Percentiles rank a stretch among this genome's conserved stretches.
These are phyloP conservation scores for Drosophila suzukii DNA, from an alignment of 1,140 invertebrate genomes.

Conservation along the genomic window DNA sequence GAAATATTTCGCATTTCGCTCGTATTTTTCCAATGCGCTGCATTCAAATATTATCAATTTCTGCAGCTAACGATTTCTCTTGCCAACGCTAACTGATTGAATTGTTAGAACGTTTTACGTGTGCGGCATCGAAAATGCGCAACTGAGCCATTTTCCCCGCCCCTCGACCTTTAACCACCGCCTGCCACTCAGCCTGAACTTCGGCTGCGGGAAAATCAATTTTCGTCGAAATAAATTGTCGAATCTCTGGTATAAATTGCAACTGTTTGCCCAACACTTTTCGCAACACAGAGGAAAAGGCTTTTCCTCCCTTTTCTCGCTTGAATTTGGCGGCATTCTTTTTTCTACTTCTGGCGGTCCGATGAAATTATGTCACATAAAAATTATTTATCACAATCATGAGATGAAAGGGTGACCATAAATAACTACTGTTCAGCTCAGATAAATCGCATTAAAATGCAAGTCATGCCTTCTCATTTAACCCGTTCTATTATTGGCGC, in stretches of 20 bases:
- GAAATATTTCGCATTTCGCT: slow-evolving; percentile 46
- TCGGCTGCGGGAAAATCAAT: slow-evolving; percentile 63
- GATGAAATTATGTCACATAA: slow-evolving; percentile 38
- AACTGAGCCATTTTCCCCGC: slow-evolving; percentile 6
- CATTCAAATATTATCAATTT: slow-evolving; percentile 81
- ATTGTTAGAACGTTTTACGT: slow-evolving; percentile 80
- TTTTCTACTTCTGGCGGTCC: slow-evolving; percentile 27
- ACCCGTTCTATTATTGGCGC: slow-evolving; percentile 16
- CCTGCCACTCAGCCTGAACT: slow-evolving; percentile 26
- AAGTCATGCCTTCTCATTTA: slow-evolving; percentile 56
- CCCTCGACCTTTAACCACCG: neutral
- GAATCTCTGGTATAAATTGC: slow-evolving; percentile 77
- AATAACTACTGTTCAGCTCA: slow-evolving; percentile 29
- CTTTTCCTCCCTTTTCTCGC: too few species aligned
- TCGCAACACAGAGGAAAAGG: neutral
- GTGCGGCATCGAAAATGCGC: slow-evolving; percentile 68
- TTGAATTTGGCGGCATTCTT: neutral
- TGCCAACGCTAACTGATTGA: slow-evolving; percentile 74
- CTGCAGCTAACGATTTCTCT: slow-evolving; percentile 48
- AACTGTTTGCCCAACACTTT: slow-evolving; percentile 59
- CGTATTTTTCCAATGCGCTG: slow-evolving; percentile 59
- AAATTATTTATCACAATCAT: slow-evolving; percentile 37
- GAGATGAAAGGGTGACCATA: slow-evolving; percentile 11
- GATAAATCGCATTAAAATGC: slow-evolving; percentile 53
- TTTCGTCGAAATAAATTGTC: slow-evolving; percentile 76